Base-by-base conservation (phyloP, 92 coral and sea anemone genomes). In the Pocillopora grandis region DNA sequence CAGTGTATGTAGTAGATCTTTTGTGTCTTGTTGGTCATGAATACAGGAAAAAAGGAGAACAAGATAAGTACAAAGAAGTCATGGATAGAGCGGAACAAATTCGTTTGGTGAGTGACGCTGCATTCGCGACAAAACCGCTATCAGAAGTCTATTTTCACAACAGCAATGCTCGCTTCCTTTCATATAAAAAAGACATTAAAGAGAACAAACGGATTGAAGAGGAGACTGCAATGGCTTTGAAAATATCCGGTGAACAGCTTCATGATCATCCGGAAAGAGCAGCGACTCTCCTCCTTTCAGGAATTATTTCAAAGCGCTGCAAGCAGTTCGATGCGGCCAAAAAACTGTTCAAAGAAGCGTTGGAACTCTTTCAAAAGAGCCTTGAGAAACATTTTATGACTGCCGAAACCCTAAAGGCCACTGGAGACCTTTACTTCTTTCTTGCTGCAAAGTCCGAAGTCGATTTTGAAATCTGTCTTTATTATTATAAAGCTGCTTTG, bases 21-120 rank as follows among this genome's bases (percentile, higher is more conserved):
- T 74, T 82, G 61, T 87, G 87, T 42, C 79, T 76, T 13, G 79
- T 76, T 52, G 90, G 83, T 8, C 72, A 82, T 27, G 90, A 81
- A 21, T 68, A 20, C 71, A 76, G 83, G 37, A 82, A 71, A 17
- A 64, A 62, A 42, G 52, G 52, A 42, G 63, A 70, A 1, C 58
- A 66, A 58, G 62, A 69, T 1, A 72, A 76, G 14, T 87, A 82
- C 62, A 5, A 76, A 12, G 66, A 69, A 0, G 7, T 8, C 21
- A 87, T 87, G 83, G 15, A 76, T 5, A 31, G 2, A 17, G 90
- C 90, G 14, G 13, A 69, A 19, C 20, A 55, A 48, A 62, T 75
- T 59, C 66, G 52, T 42, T 3, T 42, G 52, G 52, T 7, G 8
- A 42, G 8, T 13, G 12, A 10, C 14, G 16, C 23, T 55, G 75